Conservation (phyloP, 2,888 invertebrate species). For the Amblyjoppa proteus region DNA sequence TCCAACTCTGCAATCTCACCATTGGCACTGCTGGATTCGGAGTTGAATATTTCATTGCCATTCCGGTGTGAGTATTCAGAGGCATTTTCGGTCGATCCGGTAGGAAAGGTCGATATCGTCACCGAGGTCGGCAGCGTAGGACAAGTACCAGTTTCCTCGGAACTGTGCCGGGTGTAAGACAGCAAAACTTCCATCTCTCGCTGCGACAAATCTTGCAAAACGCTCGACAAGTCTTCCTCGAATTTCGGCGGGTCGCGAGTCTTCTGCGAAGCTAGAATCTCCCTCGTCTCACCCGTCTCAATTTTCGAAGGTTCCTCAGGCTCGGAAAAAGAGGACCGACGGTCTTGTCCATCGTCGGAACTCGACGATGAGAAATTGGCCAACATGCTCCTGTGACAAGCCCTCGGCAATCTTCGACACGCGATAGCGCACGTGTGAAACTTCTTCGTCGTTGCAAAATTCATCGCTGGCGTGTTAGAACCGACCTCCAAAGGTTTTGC, state of each 20-base stretch:
- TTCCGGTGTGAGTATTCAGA: neutral
- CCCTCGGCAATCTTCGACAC: neutral
- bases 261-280: conserved; percentile 4
- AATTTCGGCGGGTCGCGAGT: neutral
- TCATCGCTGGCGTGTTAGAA: conserved; percentile 11
- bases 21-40: neutral
- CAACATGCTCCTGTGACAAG: neutral
- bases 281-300: conserved; percentile 7
- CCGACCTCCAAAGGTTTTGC: conserved; percentile 18
- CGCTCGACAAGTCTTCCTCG: conserved; percentile 36
- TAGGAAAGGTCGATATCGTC: conserved; percentile 22
- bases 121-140: conserved; percentile 34
- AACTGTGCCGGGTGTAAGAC: conserved; percentile 38
- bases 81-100: neutral
- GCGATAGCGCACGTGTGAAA: conserved; percentile 59
- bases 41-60: conserved; percentile 11
- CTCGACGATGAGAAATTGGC: conserved; percentile 27
- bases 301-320: neutral
- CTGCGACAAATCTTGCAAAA: conserved; percentile 54
- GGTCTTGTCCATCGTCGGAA: conserved; percentile 22
- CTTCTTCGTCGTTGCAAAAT: conserved; percentile 42
- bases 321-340: neutral
- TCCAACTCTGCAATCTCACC: conserved; percentile 17
- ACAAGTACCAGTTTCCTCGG: conserved; percentile 25
- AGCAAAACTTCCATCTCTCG: conserved; percentile 53